Evolutionary conservation across 2,113 vertebrate species (phyloP).

Genomic region (Uria lomvia): DNA sequence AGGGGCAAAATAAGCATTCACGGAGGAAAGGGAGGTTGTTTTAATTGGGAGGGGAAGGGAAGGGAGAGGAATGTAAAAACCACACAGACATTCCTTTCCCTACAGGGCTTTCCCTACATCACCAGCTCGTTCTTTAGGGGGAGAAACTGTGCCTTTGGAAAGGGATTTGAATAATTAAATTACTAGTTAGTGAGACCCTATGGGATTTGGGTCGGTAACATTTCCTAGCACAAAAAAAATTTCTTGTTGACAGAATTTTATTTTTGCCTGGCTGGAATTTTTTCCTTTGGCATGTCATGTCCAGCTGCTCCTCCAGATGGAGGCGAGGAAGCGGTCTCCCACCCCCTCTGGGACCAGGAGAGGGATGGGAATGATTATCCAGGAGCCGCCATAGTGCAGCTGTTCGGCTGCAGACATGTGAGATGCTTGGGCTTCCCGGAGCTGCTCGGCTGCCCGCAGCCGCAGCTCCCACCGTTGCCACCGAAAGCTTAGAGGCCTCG

Average conservation of each 20-base stretch:
- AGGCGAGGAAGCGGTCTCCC: background rate
- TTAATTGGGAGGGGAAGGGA: background rate
- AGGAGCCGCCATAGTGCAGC: background rate
- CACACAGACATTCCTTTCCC: background rate
- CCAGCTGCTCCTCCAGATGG: slow-evolving; percentile 28
- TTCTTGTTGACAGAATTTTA: background rate
- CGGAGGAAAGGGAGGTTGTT: background rate
- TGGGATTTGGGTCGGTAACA: background rate
- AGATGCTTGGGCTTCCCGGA: accelerated
- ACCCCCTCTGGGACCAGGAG: background rate
- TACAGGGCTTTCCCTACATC: background rate
- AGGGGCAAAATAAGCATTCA: background rate
- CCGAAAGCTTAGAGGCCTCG: accelerated
- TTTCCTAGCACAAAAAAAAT: background rate
- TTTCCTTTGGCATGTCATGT: background rate
- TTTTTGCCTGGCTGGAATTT: background rate
- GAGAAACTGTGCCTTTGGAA: background rate
- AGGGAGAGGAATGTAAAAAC: background rate
- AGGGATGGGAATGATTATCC: background rate
- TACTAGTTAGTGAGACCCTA: background rate
- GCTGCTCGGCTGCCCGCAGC: background rate
- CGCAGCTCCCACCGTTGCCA: background rate
- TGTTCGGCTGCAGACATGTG: background rate
- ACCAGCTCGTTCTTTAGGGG: background rate
- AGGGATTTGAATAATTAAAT: background rate